These are phyloP conservation scores for Heliothis peltigera DNA, from an alignment of 2,888 invertebrate species.

Conservation along the genomic window DNA sequence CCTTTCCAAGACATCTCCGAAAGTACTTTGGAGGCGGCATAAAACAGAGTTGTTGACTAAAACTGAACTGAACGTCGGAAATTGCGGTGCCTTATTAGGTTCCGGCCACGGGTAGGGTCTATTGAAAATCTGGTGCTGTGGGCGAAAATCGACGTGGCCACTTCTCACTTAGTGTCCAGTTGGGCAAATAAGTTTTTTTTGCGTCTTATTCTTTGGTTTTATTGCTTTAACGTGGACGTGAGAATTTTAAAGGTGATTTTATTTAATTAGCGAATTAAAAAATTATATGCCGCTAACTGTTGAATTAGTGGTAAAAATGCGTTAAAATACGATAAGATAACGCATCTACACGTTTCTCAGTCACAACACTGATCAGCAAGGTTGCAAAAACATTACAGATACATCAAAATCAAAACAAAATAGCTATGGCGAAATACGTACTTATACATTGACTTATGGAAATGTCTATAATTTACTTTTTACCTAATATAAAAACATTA, in stretches of 20 bases:
- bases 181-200: conserved; percentile 50
- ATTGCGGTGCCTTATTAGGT: conserved; percentile 86
- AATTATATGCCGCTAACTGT: background rate
- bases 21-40: conserved; percentile 76
- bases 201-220: conserved; percentile 23
- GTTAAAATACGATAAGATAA: too few relatives aligned
- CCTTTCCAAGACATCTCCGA: conserved; percentile 59
- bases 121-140: conserved; percentile 77
- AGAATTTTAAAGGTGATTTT: conserved; percentile 6
- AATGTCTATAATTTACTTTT: conserved; percentile 17
- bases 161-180: conserved; percentile 59
- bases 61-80: conserved; percentile 78
- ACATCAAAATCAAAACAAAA: too few relatives aligned
- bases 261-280: conserved; percentile 13
- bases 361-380: too few relatives aligned
- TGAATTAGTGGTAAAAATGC: too few relatives aligned
- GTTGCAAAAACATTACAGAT: too few relatives aligned
- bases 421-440: too few relatives aligned
- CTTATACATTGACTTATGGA: too few relatives aligned
- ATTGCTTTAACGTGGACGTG: conserved; percentile 10
- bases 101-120: conserved; percentile 74
- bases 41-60: conserved; percentile 79
- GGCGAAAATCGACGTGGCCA: conserved; percentile 72
- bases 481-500: conserved; percentile 44
- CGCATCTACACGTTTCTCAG: too few relatives aligned